Evolutionary conservation across 2,888 invertebrate genomes (phyloP).

Genomic region (Anoplius nigerrimus): DNA sequence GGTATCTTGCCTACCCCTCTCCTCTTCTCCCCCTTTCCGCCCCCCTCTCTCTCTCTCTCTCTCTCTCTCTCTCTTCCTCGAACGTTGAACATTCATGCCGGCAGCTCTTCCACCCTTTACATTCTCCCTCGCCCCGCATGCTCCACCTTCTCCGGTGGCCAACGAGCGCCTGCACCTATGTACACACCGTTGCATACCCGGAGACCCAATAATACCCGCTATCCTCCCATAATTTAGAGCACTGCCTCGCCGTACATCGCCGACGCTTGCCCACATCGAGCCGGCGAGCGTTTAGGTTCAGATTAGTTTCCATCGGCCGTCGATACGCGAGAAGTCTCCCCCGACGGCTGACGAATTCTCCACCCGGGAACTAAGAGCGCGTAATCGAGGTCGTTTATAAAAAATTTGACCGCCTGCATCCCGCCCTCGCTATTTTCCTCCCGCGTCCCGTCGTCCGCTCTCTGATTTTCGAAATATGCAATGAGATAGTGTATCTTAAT

Average conservation of each 20-base stretch:
- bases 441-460: not conserved
- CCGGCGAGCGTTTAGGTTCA: conserved; percentile 37
- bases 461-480: not conserved
- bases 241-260: conserved; percentile 22
- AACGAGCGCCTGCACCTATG: conserved; percentile 33
- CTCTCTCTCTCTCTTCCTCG: conserved; percentile 30
- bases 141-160: conserved; percentile 17
- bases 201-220: conserved; percentile 37
- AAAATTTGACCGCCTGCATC: too few species aligned
- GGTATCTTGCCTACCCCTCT: conserved; percentile 48
- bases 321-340: conserved; percentile 10
- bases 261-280: conserved; percentile 28
- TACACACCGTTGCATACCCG: conserved; percentile 29
- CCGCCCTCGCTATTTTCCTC: too few species aligned
- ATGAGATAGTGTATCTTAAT: not conserved
- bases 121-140: conserved; percentile 5
- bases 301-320: conserved; percentile 33
- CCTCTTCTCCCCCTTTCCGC: not conserved
- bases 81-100: not conserved
- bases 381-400: too few species aligned
- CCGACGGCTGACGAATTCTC: too few species aligned
- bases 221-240: conserved; percentile 39
- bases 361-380: too few species aligned
- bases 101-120: conserved; percentile 2
- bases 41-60: conserved; percentile 9